phyloP scores from a whole-genome alignment of 2,888 invertebrate genomes.

The Stenotaenia linearis region DNA sequence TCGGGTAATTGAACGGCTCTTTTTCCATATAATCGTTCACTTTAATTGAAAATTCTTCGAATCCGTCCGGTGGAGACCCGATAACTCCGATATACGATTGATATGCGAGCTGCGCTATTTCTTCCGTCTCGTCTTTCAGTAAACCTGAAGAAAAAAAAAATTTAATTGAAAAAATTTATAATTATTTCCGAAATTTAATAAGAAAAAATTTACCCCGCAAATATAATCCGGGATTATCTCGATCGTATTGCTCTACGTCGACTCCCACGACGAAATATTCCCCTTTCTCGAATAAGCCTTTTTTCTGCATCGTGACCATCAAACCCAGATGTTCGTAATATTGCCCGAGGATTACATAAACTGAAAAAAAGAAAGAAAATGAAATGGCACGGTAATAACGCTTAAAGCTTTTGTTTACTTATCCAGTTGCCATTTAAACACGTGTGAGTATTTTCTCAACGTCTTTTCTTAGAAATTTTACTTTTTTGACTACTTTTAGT shows the following conservation, averaged over 20 bases:
- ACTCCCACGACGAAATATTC: constrained; percentile 91
- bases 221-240: constrained; percentile 68
- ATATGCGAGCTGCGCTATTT: constrained; percentile 60
- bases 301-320: constrained; percentile 77
- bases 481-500: too few relatives aligned
- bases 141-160: constrained; percentile 53
- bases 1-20: constrained; percentile 81
- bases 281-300: constrained; percentile 74
- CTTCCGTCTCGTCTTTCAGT: constrained; percentile 55
- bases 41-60: constrained; percentile 64
- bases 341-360: constrained; percentile 83
- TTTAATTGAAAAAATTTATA: too few relatives aligned
- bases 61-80: constrained; percentile 62
- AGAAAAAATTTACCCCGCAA: too few relatives aligned
- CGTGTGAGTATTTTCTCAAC: too few relatives aligned
- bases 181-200: too few relatives aligned
- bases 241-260: constrained; percentile 79
- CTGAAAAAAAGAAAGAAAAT: constrained; percentile 50
- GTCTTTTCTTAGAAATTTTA: too few relatives aligned
- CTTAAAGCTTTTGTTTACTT: too few relatives aligned
- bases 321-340: constrained; percentile 86
- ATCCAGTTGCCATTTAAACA: too few relatives aligned
- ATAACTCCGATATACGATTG: constrained; percentile 72
- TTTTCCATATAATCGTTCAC: constrained; percentile 77
- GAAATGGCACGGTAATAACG: too few relatives aligned